These are phyloP conservation scores for Grammomys dolichurus DNA, from an alignment of 2,113 vertebrate species.

Conservation along the genomic window DNA sequence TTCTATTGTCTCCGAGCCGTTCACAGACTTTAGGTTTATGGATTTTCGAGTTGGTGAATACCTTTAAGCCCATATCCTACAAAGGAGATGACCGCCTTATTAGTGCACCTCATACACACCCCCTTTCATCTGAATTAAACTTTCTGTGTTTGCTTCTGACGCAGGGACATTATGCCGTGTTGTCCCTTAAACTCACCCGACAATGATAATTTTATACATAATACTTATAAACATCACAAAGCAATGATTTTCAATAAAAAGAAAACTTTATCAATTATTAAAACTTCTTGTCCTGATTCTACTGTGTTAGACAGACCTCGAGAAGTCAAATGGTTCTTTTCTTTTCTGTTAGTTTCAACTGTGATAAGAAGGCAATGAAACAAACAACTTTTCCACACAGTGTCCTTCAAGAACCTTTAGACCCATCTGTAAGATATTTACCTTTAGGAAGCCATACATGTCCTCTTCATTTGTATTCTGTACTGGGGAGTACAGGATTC, in stretches of 20 bases:
- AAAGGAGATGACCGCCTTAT: constrained; percentile 76
- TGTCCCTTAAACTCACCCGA: neutral
- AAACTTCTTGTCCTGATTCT: neutral
- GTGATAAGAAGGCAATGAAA: constrained; percentile 9
- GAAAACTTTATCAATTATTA: neutral
- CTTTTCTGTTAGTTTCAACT: neutral
- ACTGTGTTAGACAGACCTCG: too few relatives aligned
- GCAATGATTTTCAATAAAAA: constrained; percentile 35
- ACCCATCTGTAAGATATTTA: constrained; percentile 54
- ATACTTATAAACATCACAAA: constrained; percentile 20
- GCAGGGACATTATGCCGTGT: neutral
- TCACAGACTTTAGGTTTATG: constrained; percentile 78
- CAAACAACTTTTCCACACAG: neutral
- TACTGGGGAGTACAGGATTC: constrained; percentile 78
- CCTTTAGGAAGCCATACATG: constrained; percentile 83
- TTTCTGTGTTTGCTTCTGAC: neutral
- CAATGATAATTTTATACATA: neutral
- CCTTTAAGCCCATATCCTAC: constrained; percentile 86
- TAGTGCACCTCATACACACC: constrained; percentile 44
- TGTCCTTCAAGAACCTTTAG: neutral
- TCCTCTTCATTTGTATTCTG: constrained; percentile 75
- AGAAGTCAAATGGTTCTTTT: neutral
- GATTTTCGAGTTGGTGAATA: constrained; percentile 87
- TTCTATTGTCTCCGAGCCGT: constrained; percentile 9
- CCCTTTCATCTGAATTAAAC: constrained; percentile 47